Evolutionary conservation across 2,797 vertebrate genomes (phyloP), one percentile per base, ranked within the genome.

Genomic region (Spea hammondii): DNA sequence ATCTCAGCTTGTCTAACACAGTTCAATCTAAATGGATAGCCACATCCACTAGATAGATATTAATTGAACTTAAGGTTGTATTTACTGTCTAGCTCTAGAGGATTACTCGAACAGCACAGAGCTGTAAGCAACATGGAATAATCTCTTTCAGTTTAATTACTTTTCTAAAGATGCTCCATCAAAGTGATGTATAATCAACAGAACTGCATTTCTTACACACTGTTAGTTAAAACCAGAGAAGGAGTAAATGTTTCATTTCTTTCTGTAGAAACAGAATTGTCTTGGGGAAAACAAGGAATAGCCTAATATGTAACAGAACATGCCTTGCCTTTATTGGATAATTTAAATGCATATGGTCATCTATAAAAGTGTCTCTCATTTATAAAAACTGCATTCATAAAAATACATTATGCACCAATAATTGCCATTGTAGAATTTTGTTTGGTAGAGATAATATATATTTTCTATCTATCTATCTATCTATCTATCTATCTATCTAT

Each of bases 41-140:
- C 88, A 89, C 65, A 68, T 59, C 65, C 45, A 86, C 85, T 86
- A 87, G 88, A 86, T 86, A 89, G 87, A 85, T 87, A 89, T 90
- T 92, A 90, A 91, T 91, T 91, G 90, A 91, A 90, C 87, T 87
- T 90, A 89, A 86, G 88, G 88, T 91, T 90, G 86, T 90, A 88
- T 91, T 91, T 90, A 90, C 91, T 89, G 88, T 84, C 84, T 87
- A 86, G 85, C 89, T 88, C 86, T 84, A 83, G 83, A 88, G 88
- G 85, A 90, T 82, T 85, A 87, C 66, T 50, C 79, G 86, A 87
- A 88, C 88, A 92, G 89, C 87, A 90, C 90, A 87, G 82, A 87
- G 88, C 4, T 53, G 83, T 91, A 90, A 91, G 89, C 86, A 88
- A 87, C 89, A 88, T 83, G 86, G 86, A 91, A 89, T 82, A 84